Evolutionary conservation across 2,888 invertebrate genomes (phyloP).

Genomic region (Hipparchia semele): DNA sequence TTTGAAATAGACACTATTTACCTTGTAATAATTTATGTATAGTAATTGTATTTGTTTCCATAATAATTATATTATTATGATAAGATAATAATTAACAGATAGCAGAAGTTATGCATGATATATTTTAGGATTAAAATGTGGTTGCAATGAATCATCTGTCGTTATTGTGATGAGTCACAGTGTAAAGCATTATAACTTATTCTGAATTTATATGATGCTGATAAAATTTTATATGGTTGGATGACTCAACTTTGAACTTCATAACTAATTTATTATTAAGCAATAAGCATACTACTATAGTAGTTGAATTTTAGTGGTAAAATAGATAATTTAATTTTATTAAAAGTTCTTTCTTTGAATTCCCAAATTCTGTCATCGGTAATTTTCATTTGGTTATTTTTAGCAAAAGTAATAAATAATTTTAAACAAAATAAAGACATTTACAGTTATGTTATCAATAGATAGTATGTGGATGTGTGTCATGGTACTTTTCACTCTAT

Average conservation of each 20-base stretch:
- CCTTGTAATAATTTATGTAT: neutral
- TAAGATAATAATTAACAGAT: neutral
- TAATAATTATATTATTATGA: neutral
- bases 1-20: no score
- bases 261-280: neutral
- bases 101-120: neutral
- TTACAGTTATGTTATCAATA: no score
- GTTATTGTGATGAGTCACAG: slow-evolving; percentile 4
- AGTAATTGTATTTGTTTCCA: neutral
- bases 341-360: neutral
- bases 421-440: no score
- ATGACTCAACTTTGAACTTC: slow-evolving; percentile 18
- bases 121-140: slow-evolving; percentile 1
- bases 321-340: neutral
- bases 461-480: no score
- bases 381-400: no score
- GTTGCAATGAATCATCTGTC: neutral
- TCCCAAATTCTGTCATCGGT: no score
- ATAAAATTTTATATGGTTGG: slow-evolving; percentile 14
- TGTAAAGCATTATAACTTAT: neutral
- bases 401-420: no score
- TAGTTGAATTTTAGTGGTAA: neutral
- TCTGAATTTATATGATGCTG: slow-evolving; percentile 7
- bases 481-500: no score
- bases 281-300: neutral